Evolutionary conservation across 2,888 invertebrate species (phyloP).

Genomic region (Tineola bisselliella): DNA sequence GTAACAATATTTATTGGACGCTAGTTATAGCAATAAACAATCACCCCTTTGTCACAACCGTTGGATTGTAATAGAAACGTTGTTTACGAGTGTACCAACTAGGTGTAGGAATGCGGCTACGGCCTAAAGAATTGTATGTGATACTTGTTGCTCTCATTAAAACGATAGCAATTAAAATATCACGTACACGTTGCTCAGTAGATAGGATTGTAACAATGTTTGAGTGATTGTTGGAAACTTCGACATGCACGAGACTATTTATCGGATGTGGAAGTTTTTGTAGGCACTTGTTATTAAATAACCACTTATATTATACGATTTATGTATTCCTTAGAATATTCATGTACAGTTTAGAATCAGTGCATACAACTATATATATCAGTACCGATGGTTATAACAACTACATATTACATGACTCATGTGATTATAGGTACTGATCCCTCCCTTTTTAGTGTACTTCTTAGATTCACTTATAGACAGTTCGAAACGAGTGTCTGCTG

Average conservation of each 20-base stretch:
- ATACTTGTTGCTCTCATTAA: neutral
- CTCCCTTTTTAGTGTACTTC: neutral
- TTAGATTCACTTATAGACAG: neutral
- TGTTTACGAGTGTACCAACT: slow-evolving; percentile 6
- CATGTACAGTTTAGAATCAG: neutral
- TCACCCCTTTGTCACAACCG: neutral
- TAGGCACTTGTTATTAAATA: slow-evolving; percentile 5
- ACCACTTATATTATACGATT: slow-evolving; percentile 6
- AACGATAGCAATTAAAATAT: slow-evolving; percentile 1
- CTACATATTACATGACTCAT: no score
- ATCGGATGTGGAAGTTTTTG: slow-evolving; percentile 22
- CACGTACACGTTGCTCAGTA: neutral
- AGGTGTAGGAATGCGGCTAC: slow-evolving; percentile 3
- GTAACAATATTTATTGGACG: neutral
- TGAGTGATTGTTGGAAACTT: slow-evolving; percentile 20
- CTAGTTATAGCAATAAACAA: neutral
- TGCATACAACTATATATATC: neutral
- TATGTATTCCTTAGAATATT: neutral
- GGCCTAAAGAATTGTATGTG: slow-evolving; percentile 4
- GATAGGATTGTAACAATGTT: slow-evolving; percentile 9
- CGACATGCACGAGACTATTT: slow-evolving; percentile 19
- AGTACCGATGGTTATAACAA: neutral
- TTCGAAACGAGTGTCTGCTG: neutral
- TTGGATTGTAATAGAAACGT: neutral
- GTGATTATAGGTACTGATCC: no score